Conservation (phyloP, 2,113 vertebrate genomes). For the Neomonachus schauinslandi region DNA sequence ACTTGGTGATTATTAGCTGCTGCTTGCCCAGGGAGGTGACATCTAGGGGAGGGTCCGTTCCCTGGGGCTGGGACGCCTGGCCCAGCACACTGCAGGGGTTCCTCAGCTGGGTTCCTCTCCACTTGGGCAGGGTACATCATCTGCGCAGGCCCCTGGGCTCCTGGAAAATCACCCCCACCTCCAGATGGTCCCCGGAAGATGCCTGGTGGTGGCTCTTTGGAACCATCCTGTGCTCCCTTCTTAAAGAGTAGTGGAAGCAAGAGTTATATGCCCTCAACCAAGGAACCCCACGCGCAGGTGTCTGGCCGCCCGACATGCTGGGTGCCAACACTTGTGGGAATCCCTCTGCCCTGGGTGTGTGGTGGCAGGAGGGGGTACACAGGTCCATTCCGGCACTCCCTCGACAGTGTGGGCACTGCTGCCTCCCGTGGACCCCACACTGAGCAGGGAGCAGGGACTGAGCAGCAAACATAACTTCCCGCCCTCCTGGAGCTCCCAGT, state of each 20-base stretch:
- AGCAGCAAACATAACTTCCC: neutral
- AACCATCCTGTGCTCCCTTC: constrained; percentile 28
- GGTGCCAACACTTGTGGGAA: neutral
- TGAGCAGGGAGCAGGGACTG: neutral
- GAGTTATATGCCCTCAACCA: neutral
- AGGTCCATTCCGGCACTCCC: neutral
- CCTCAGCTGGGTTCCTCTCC: neutral
- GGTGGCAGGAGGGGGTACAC: neutral
- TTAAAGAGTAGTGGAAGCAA: constrained; percentile 1
- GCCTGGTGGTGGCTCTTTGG: neutral
- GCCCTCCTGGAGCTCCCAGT: neutral
- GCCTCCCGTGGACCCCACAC: neutral
- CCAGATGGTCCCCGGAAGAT: neutral
- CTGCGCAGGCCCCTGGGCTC: neutral
- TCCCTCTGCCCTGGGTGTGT: neutral
- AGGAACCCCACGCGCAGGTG: neutral
- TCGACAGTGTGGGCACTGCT: accelerated
- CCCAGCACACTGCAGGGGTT: neutral
- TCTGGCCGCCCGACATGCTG: neutral
- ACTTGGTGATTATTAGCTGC: neutral
- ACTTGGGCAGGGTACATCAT: neutral
- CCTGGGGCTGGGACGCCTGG: neutral
- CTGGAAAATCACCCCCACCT: neutral
- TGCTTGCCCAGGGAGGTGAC: neutral
- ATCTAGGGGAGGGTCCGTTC: neutral